These are phyloP conservation scores for Caenorhabditis sp. DNA, from an alignment of 2,888 invertebrate genomes.

Conservation along the genomic window DNA sequence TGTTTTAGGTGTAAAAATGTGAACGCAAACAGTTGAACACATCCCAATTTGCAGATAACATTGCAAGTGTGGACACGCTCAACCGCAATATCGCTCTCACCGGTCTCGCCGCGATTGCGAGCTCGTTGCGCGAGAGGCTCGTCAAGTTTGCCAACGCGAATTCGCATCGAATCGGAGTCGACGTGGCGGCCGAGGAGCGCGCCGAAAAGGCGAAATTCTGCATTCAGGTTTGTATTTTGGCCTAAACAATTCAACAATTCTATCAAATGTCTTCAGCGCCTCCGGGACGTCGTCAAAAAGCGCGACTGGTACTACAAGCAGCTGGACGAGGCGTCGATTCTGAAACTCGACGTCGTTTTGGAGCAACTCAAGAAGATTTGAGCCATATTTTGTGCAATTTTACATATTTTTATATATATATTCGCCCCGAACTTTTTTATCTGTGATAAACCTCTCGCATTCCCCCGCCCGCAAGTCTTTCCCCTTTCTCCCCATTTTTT, in stretches of 20 bases:
- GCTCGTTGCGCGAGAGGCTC: constrained; percentile 14
- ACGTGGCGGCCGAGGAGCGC: constrained; percentile 62
- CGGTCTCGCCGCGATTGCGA: constrained; percentile 34
- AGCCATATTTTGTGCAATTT: not conserved
- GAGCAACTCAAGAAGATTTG: constrained; percentile 34
- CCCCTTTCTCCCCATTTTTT: not conserved
- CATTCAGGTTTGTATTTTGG: constrained; percentile 43
- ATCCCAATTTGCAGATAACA: constrained; percentile 34
- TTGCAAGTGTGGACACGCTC: constrained; percentile 19
- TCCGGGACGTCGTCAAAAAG: constrained; percentile 36
- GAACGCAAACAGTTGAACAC: too few species aligned
- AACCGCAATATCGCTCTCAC: constrained; percentile 11
- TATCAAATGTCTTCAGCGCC: constrained; percentile 19
- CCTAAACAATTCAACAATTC: not conserved
- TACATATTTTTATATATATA: not conserved
- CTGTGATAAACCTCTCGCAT: constrained; percentile 11
- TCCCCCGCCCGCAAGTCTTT: not conserved
- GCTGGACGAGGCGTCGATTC: constrained; percentile 27
- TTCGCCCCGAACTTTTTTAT: not conserved
- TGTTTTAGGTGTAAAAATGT: too few species aligned
- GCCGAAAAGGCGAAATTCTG: constrained; percentile 57
- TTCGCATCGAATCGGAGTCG: constrained; percentile 55
- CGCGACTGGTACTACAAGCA: constrained; percentile 51
- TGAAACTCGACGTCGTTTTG: constrained; percentile 23
- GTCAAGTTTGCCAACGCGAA: constrained; percentile 35